Base-by-base conservation (phyloP, 1,140 invertebrate species). In the Neomicropteryx cornuta region DNA sequence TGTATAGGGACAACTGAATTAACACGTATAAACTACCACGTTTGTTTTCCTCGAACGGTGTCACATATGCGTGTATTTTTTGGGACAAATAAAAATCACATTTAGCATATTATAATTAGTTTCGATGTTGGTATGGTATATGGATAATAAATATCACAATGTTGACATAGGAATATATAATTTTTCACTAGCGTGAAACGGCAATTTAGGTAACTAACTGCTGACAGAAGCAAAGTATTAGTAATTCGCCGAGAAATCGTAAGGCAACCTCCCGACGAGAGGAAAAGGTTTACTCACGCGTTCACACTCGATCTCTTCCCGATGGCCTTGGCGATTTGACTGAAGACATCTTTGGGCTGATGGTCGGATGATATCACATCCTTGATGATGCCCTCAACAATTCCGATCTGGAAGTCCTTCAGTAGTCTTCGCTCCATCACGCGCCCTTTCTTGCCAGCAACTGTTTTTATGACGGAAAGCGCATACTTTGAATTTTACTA, bases 371-470 rank as follows among this genome's bases (percentile, higher is more conserved):
- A 70, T 21, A 81, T 74, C 5, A 78, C 81, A 36, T 81, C 77
- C 39, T 75, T 79, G 10, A 86, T 75, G n/a, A 86, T 75, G 8
- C 81, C 81, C 57, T 89, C 85, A 2, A 90, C 84, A 33, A 87
- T 76, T 5, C 85, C 86, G 41, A 90, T 90, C 50, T 87, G 83
- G 76, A 89, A 90, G 59, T 88, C 86, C 56, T 88, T 90, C n/a
- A 88, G 68, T 11, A 90, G 73, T 33, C 85, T 71, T 18, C 86
- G 70, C 53, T 90, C 86, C 78, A 87, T 83, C 1, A 85, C 77
- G 50, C 83, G 76, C 3, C 83, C 83, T 57, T 89, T 89, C 51
- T 87, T 88, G 0, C 85, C 85, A 17, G 78, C 68, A 32, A 84
- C 84, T 77, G 56, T 27, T 61, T 13, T 11, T 36, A 17, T 27